Evolutionary conservation across 2,888 invertebrate genomes (phyloP), one percentile per base, ranked within the genome.

Genomic region (Dromius quadrimaculatus): DNA sequence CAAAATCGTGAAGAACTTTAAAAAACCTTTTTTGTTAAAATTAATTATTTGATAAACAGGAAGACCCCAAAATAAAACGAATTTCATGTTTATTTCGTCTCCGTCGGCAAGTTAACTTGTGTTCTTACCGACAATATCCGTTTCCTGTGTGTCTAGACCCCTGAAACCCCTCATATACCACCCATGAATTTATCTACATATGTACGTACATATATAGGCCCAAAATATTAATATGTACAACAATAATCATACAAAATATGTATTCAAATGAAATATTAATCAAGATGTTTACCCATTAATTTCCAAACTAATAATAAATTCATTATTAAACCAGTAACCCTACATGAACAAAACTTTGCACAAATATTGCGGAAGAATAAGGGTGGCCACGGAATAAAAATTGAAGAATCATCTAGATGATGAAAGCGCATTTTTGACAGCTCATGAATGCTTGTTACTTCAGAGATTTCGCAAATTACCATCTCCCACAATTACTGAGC

Each of bases 61-160:
- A 28, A 28, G n/a, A 28, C 28, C 28, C 28, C 28, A 41, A 41
- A 41, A 41, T 41, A 15, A 41, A 41, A 41, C 15, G 6, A 1
- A 15, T 11, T 41, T 36, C 11, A 2, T 3, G 36, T 36, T 8
- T 36, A 11, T 41, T 17, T 15, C 8, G 4, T 28, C 5, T 41
- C 41, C 41, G 41, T 41, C 41, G 41, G 41, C 13, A 41, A 11
- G 15, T 41, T 4, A 36, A 6, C 36, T 61, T 61, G 59, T 61
- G 59, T 61, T 61, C 19, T 20, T 62, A 22, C 38, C 62, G 62
- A 41, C 62, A 41, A 20, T 62, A 20, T 62, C 62, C 62, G 62
- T 41, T 62, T 62, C 62, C 62, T 38, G 62, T 62, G n/a, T 36
- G 36, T 36, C 36, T 36, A 8, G 36, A 36, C 36, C 13, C 13